Percentiles rank a stretch among this genome's conserved stretches.
These are phyloP conservation scores for Homarus americanus DNA, from an alignment of 1,140 invertebrate genomes.

Conservation along the genomic window DNA sequence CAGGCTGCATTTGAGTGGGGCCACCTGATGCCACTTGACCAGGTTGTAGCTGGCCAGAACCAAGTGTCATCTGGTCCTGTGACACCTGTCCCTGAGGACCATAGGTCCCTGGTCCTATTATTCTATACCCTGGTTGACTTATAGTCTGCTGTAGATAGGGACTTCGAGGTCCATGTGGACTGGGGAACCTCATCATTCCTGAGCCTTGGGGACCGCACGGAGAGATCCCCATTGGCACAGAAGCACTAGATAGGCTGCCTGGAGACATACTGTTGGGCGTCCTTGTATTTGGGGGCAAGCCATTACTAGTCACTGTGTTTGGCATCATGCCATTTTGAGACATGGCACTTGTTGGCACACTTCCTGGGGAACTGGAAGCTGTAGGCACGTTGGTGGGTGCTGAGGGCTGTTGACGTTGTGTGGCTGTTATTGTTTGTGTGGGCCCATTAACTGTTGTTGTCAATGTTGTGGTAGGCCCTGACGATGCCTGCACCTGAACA, in stretches of 20 bases:
- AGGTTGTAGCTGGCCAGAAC: neutral
- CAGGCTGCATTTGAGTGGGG: neutral
- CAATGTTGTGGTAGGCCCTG: constrained; percentile 33
- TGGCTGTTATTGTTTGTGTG: constrained; percentile 49
- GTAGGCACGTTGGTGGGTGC: constrained; percentile 69
- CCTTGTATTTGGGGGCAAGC: constrained; percentile 45
- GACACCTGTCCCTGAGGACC: constrained; percentile 36
- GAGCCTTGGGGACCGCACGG: constrained; percentile 45
- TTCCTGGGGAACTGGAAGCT: constrained; percentile 54
- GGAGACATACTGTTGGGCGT: constrained; percentile 63
- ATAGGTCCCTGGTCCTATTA: constrained; percentile 28
- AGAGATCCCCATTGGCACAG: constrained; percentile 17
- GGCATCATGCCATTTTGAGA: constrained; percentile 69
- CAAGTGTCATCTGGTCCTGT: constrained; percentile 16
- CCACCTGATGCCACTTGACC: constrained; percentile 29
- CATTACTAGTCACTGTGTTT: constrained; percentile 28
- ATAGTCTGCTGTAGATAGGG: constrained; percentile 29
- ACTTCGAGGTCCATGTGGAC: constrained; percentile 28
- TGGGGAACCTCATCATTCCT: constrained; percentile 55
- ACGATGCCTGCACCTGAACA: constrained; percentile 62
- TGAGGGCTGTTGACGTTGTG: constrained; percentile 43
- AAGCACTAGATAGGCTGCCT: constrained; percentile 32
- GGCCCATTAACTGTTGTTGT: constrained; percentile 57
- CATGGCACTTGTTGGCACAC: constrained; percentile 56
- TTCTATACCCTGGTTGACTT: constrained; percentile 31